A percentile compares a stretch with the other conserved stretches of the same genome.
Conservation (phyloP, 2,113 vertebrate genomes). For the Etheostoma spectabile region DNA sequence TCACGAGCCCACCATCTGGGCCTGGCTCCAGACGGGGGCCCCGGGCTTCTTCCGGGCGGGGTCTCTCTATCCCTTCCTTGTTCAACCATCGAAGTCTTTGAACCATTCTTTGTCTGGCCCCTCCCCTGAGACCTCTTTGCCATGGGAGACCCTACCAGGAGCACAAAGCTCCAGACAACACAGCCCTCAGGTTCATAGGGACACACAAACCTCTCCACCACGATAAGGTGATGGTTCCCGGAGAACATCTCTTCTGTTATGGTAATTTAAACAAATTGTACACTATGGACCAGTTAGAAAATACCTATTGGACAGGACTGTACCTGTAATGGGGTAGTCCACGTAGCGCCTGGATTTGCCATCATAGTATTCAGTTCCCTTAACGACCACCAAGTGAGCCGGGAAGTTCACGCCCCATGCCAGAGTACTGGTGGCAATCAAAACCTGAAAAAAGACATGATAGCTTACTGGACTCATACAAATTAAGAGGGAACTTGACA, state of each 20-base stretch:
- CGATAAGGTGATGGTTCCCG: no score
- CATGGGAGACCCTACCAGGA: no score
- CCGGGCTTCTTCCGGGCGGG: no score
- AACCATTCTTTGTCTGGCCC: no score
- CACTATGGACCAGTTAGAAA: background rate
- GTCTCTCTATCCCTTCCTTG: no score
- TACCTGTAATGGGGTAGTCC: conserved; percentile 99
- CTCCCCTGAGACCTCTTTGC: no score
- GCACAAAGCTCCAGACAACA: no score
- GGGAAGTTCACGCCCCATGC: conserved; percentile 99
- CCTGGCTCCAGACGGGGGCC: no score
- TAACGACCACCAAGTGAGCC: conserved; percentile 97
- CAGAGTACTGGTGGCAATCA: conserved; percentile 98
- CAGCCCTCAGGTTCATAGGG: no score
- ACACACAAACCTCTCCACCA: no score
- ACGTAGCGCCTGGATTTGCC: conserved; percentile 97
- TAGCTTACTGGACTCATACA: background rate
- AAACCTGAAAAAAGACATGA: conserved; percentile 83
- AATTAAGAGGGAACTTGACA: background rate
- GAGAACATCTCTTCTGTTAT: background rate
- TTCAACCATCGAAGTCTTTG: no score
- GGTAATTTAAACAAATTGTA: background rate
- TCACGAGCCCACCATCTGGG: no score
- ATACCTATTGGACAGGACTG: background rate
- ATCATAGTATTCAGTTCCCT: conserved; percentile 97